These are phyloP conservation scores for Pangasianodon hypophthalmus DNA, from an alignment of 2,113 vertebrate species.

Conservation along the genomic window DNA sequence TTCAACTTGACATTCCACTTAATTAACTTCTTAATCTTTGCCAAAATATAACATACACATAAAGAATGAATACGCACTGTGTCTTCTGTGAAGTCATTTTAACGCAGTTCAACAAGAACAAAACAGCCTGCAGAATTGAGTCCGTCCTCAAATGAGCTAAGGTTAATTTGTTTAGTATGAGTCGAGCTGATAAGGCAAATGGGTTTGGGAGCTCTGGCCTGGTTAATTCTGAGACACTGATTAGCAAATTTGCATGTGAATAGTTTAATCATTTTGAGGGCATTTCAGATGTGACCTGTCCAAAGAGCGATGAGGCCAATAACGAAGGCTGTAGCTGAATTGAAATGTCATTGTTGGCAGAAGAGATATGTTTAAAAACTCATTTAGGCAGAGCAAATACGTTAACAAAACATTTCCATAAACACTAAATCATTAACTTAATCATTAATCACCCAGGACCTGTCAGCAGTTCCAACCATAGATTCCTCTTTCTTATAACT, in stretches of 20 bases:
- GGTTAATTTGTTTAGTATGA: slow-evolving; percentile 61
- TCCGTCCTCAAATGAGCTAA: slow-evolving; percentile 58
- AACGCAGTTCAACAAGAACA: neutral
- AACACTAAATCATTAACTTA: neutral
- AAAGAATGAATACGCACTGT: slow-evolving; percentile 28
- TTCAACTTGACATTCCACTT: neutral
- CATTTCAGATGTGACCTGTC: slow-evolving; percentile 66
- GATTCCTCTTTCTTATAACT: neutral
- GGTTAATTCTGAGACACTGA: slow-evolving; percentile 64
- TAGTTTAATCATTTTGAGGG: slow-evolving; percentile 66
- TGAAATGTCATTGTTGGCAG: neutral
- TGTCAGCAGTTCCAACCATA: neutral
- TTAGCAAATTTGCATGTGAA: slow-evolving; percentile 72
- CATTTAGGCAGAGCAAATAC: neutral
- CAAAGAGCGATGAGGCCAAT: slow-evolving; percentile 57
- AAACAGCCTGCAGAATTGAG: slow-evolving; percentile 12
- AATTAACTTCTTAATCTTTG: neutral
- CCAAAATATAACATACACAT: neutral
- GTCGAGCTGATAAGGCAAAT: slow-evolving; percentile 56
- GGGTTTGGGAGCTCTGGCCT: slow-evolving; percentile 52
- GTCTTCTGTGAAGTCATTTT: slow-evolving; percentile 49
- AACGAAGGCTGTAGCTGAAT: neutral
- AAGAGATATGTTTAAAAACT: neutral
- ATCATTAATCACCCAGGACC: neutral
- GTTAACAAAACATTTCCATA: neutral